Evolutionary conservation across 2,888 invertebrate species (phyloP).

Genomic region (Megamerina dolium): DNA sequence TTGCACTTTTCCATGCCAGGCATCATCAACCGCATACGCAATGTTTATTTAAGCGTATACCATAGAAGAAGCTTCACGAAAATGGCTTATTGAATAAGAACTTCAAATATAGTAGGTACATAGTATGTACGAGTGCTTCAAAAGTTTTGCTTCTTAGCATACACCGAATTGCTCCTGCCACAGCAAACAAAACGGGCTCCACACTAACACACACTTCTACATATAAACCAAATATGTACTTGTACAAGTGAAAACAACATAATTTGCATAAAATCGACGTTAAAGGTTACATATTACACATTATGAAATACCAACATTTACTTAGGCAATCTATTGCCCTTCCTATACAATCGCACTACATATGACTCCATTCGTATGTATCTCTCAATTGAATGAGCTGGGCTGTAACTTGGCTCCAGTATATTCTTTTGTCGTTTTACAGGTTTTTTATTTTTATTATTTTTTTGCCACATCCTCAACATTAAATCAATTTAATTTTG

Average conservation of each 20-base stretch:
- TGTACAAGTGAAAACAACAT: slow-evolving; percentile 30
- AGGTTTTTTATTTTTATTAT: slow-evolving; percentile 4
- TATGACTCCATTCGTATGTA: neutral
- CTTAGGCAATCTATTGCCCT: slow-evolving; percentile 33
- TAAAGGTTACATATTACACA: slow-evolving; percentile 49
- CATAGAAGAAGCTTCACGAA: slow-evolving; percentile 24
- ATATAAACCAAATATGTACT: slow-evolving; percentile 11
- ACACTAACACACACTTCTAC: neutral
- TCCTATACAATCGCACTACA: no score
- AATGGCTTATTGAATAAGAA: slow-evolving; percentile 49
- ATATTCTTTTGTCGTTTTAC: no score
- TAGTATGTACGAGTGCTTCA: slow-evolving; percentile 35
- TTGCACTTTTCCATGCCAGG: slow-evolving; percentile 35
- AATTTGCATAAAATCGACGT: slow-evolving; percentile 50
- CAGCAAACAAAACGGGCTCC: no score
- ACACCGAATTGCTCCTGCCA: neutral
- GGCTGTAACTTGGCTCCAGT: neutral
- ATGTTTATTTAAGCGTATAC: slow-evolving; percentile 36
- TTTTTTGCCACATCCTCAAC: slow-evolving; percentile 33
- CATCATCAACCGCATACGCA: neutral
- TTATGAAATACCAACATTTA: slow-evolving; percentile 43
- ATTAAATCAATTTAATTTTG: slow-evolving; percentile 40
- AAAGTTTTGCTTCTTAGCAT: slow-evolving; percentile 26
- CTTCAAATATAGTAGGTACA: slow-evolving; percentile 17
- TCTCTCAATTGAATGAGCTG: neutral